A percentile compares a stretch with the other conserved stretches of the same genome.
phyloP scores from a whole-genome alignment of 1,140 invertebrate species.

The Drosophila azteca region DNA sequence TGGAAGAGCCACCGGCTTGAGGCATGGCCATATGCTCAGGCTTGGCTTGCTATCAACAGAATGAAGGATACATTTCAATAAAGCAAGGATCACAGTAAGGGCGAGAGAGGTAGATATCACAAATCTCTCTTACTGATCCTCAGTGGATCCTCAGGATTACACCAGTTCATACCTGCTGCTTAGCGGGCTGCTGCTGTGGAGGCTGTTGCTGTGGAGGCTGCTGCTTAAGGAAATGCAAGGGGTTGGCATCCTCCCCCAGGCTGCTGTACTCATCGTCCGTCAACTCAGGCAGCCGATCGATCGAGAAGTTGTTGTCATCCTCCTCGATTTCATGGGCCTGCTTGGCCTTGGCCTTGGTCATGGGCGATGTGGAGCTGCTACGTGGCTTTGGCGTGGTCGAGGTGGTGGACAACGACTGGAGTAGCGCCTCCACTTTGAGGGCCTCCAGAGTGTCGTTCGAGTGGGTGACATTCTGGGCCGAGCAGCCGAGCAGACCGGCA shows the following conservation, averaged over 20 bases:
- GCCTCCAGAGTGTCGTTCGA: conserved; percentile 4
- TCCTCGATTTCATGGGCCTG: conserved; percentile 29
- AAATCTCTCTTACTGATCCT: too few relatives aligned
- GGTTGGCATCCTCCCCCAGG: conserved; percentile 63
- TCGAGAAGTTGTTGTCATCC: conserved; percentile 57
- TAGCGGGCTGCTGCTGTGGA: neutral
- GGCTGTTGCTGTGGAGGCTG: neutral
- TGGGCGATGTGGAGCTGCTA: neutral
- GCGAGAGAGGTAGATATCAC: too few relatives aligned
- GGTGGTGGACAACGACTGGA: neutral
- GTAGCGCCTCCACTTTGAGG: conserved; percentile 14
- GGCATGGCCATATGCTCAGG: neutral
- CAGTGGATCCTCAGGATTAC: too few relatives aligned
- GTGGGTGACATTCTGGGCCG: conserved; percentile 12
- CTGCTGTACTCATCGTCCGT: conserved; percentile 53
- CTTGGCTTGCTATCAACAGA: neutral
- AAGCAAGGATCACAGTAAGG: too few relatives aligned
- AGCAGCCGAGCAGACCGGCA: conserved; percentile 7
- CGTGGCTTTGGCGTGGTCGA: conserved; percentile 24
- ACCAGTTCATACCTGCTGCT: neutral
- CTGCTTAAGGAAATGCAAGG: conserved; percentile 66
- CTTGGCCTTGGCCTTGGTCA: conserved; percentile 21
- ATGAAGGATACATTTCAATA: neutral
- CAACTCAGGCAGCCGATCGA: conserved; percentile 52
- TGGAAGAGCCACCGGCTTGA: conserved; percentile 29